Evolutionary conservation across 1,140 invertebrate genomes (phyloP), one percentile per base, ranked within the genome.

Genomic region (Drosophila erecta): DNA sequence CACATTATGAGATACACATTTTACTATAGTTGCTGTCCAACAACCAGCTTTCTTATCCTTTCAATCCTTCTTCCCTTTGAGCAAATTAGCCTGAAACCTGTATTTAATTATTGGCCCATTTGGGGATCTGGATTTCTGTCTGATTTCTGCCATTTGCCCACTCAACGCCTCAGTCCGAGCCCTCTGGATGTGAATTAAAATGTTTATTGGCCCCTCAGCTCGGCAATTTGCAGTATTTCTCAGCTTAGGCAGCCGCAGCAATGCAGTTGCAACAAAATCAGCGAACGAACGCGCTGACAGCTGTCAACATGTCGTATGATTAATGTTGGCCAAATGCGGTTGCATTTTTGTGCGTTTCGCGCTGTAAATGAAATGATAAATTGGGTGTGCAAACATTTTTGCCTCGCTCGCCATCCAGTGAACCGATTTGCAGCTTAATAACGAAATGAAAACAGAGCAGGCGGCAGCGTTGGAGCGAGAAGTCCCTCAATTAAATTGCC

Each of bases 291-390:
- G 69, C 70, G 83, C 66, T 90, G 83, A 87, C 79, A 87, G 77
- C 77, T 85, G 89, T 91, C 89, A 91, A 85, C 77, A 65, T 79
- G 86, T 81, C 87, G 69, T 83, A 90, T 90, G 89, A 90, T 81
- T 90, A 90, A 90, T 90, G 83, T 67, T 69, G 66, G 53, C 62
- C 79, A 80, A 87, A 69, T 84, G 72, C 72, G 78, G 74, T 77
- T 69, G 80, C 78, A 79, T 84, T 79, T 87, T 70, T 69, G 78
- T 59, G 72, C 71, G 53, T 62, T 76, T 66, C 71, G 54, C 71
- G 14, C 72, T 66, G 54, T 64, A 61, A 83, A 83, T 76, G 72
- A 84, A 79, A 73, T 76, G 80, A 84, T 80, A 76, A 81, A 83
- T 87, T 81, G 69, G 62, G 46, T 65, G 61, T 60, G 55, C 64